A percentile compares a stretch with the other conserved stretches of the same genome.
These are phyloP conservation scores for Gortyna flavago DNA, from an alignment of 2,888 invertebrate species.

Conservation along the genomic window DNA sequence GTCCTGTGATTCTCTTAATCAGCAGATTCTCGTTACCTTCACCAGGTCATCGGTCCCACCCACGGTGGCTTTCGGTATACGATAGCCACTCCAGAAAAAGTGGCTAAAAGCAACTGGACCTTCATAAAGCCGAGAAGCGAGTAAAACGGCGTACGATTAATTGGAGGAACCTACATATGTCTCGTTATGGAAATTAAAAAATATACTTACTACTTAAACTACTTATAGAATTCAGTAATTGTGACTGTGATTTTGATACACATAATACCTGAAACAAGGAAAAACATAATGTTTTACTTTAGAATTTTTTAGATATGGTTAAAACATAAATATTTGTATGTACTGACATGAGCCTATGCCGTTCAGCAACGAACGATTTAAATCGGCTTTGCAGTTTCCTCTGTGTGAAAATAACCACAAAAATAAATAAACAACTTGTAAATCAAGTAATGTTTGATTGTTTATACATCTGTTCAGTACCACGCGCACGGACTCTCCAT, in stretches of 20 bases:
- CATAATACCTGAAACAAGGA: conserved; percentile 36
- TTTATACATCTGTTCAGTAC: conserved; percentile 24
- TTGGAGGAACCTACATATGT: no score
- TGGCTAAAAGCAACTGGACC: background rate
- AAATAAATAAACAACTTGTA: conserved; percentile 13
- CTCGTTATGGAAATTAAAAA: background rate
- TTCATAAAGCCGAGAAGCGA: background rate
- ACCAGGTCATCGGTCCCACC: background rate
- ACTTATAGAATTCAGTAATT: background rate
- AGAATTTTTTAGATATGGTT: background rate
- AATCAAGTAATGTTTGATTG: conserved; percentile 5
- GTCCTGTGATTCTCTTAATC: no score
- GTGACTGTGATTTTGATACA: conserved; percentile 20
- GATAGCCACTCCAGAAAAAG: background rate
- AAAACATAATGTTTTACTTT: background rate
- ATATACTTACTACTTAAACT: conserved; percentile 4
- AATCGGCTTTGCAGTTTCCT: background rate
- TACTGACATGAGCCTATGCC: background rate
- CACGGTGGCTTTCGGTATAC: no score
- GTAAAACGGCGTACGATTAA: background rate
- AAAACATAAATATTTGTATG: background rate
- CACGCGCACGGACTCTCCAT: background rate
- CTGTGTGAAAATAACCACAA: background rate
- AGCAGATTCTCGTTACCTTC: background rate
- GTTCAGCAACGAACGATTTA: background rate